phyloP scores from a whole-genome alignment of 1,140 invertebrate genomes.

The Drosophila watanabei region DNA sequence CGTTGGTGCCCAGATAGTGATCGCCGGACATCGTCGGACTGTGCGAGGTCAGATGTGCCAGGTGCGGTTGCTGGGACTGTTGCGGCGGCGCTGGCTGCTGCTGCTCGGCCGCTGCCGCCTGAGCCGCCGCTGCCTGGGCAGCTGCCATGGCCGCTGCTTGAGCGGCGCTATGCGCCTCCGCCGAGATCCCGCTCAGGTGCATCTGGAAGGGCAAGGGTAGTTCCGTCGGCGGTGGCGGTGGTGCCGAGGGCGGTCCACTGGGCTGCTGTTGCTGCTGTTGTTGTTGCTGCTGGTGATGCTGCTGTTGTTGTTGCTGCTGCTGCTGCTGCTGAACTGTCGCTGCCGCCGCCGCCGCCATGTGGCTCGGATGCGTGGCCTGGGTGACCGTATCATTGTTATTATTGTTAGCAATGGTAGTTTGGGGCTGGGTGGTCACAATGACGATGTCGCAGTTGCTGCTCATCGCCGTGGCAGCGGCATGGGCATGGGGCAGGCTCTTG shows the following conservation, averaged over 20 bases:
- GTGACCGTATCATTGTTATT: constrained; percentile 81
- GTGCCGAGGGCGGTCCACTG: constrained; percentile 48
- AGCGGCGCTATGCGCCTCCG: constrained; percentile 79
- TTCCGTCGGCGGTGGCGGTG: constrained; percentile 69
- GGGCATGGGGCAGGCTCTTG: constrained; percentile 82
- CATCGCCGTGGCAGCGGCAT: constrained; percentile 81
- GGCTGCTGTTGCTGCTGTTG: constrained; percentile 73
- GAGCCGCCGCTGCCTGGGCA: constrained; percentile 80
- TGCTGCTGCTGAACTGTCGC: constrained; percentile 64
- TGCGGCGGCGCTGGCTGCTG: constrained; percentile 51
- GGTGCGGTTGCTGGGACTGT: constrained; percentile 67
- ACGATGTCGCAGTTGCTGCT: constrained; percentile 84
- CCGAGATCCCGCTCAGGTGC: constrained; percentile 73
- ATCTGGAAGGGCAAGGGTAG: constrained; percentile 79
- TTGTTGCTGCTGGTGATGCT: constrained; percentile 68
- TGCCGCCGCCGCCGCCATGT: constrained; percentile 50
- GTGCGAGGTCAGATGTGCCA: constrained; percentile 75
- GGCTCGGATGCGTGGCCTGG: constrained; percentile 67
- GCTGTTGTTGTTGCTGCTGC: constrained; percentile 65
- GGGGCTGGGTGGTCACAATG: constrained; percentile 80
- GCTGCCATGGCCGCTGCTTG: constrained; percentile 83
- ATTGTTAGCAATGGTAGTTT: constrained; percentile 74
- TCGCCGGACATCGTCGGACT: constrained; percentile 68
- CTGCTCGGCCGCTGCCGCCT: constrained; percentile 81
- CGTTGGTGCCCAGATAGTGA: constrained; percentile 69